A percentile compares a stretch with the other conserved stretches of the same genome.
Evolutionary conservation across 64 coral and sea anemone species (phyloP).

Genomic region (Dendrophyllia cribrosa): DNA sequence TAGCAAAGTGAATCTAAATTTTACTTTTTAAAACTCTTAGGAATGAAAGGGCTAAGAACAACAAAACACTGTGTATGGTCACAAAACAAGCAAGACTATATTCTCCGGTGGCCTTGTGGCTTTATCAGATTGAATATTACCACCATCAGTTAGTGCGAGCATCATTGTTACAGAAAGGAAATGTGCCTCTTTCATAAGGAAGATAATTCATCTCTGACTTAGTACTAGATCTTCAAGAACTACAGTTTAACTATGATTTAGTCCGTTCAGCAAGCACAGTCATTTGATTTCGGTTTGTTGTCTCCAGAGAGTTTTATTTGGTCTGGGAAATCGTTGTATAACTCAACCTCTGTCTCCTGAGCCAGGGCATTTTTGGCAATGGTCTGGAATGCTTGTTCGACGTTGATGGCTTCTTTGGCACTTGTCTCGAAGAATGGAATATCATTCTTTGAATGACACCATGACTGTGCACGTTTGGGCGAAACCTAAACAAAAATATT

Average conservation of each 20-base stretch:
- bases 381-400: conserved; percentile 98
- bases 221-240: conserved; percentile 23
- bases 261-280: conserved; percentile 81
- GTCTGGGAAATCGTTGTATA: conserved; percentile 99
- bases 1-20: background rate
- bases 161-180: conserved; percentile 7
- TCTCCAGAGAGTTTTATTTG: conserved; percentile 94
- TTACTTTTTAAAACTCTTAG: background rate
- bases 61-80: background rate
- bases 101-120: background rate
- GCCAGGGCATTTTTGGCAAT: conserved; percentile 98
- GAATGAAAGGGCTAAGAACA: background rate
- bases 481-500: conserved; percentile 67
- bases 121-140: background rate
- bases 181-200: background rate
- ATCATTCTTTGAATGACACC: conserved; percentile 99
- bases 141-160: background rate
- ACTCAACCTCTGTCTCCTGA: conserved; percentile 97
- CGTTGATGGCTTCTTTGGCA: conserved; percentile 99
- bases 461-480: conserved; percentile 89
- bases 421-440: conserved; percentile 99
- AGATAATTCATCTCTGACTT: conserved; percentile 11
- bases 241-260: conserved; percentile 11
- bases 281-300: conserved; percentile 83
- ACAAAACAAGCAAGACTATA: background rate